Evolutionary conservation across 2,797 vertebrate genomes (phyloP).

Genomic region (Pseudochromis fuscus): DNA sequence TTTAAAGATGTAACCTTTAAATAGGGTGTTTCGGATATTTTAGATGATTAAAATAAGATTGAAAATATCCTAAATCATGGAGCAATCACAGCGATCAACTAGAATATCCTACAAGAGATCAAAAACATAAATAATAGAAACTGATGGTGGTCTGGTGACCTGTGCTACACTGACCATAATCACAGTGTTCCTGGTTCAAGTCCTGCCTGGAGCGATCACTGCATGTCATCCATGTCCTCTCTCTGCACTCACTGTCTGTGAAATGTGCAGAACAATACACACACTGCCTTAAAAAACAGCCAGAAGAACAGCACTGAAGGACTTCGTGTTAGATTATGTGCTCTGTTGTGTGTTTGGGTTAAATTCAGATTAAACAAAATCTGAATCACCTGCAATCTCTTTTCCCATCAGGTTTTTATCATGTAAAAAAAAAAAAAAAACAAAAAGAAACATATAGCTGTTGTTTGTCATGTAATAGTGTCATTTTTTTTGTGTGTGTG

Average conservation of each 20-base stretch:
- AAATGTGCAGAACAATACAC: background rate
- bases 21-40: no score
- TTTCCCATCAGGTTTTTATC: background rate
- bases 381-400: background rate
- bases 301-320: background rate
- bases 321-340: background rate
- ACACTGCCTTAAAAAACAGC: background rate
- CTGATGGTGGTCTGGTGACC: background rate
- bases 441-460: background rate
- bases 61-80: no score
- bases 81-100: background rate
- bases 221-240: background rate
- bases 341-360: background rate
- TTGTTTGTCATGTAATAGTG: no score
- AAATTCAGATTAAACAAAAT: background rate
- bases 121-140: background rate
- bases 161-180: background rate
- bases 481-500: no score
- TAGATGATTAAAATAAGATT: no score
- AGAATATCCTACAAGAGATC: background rate
- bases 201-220: background rate
- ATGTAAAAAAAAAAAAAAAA: background rate
- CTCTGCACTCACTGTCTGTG: conserved; percentile 27
- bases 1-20: no score
- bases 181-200: background rate